Evolutionary conservation across 37 sponge, comb jelly and placozoan species (phyloP).

Genomic region (Haliclona indistincta): DNA sequence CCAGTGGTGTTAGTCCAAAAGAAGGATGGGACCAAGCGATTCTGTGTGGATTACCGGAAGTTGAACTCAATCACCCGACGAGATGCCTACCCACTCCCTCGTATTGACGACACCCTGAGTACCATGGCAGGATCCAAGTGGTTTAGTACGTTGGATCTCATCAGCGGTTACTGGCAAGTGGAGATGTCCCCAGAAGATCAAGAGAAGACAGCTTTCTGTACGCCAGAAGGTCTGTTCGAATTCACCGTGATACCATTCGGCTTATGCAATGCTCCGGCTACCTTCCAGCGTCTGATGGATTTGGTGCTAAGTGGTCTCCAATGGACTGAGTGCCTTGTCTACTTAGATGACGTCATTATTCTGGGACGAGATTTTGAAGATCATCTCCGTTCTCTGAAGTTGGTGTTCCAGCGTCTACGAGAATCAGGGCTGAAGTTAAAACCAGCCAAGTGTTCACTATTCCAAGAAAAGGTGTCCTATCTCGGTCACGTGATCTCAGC

Average conservation of each 20-base stretch:
- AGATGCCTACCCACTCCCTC: constrained; percentile 51
- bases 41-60: constrained; percentile 53
- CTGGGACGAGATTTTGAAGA: neutral
- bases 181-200: too few species aligned
- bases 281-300: constrained; percentile 5
- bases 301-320: neutral
- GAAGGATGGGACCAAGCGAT: constrained; percentile 36
- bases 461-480: neutral
- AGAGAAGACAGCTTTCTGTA: constrained; percentile 33
- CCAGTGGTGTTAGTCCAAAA: constrained; percentile 32
- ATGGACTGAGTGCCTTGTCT: neutral
- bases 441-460: constrained; percentile 2
- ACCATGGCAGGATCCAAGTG: constrained; percentile 33
- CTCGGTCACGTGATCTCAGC: constrained; percentile 10
- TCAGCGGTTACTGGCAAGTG: too few species aligned
- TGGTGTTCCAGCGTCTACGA: neutral
- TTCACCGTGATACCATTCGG: constrained; percentile 13
- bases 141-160: constrained; percentile 41
- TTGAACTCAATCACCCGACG: constrained; percentile 31
- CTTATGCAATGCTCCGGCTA: neutral
- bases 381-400: neutral
- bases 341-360: constrained; percentile 9
- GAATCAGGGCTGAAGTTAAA: constrained; percentile 1
- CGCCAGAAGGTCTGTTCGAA: neutral
- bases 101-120: constrained; percentile 34